These are phyloP conservation scores for Anhinga anhinga DNA, from an alignment of 2,113 vertebrate species.

Conservation along the genomic window DNA sequence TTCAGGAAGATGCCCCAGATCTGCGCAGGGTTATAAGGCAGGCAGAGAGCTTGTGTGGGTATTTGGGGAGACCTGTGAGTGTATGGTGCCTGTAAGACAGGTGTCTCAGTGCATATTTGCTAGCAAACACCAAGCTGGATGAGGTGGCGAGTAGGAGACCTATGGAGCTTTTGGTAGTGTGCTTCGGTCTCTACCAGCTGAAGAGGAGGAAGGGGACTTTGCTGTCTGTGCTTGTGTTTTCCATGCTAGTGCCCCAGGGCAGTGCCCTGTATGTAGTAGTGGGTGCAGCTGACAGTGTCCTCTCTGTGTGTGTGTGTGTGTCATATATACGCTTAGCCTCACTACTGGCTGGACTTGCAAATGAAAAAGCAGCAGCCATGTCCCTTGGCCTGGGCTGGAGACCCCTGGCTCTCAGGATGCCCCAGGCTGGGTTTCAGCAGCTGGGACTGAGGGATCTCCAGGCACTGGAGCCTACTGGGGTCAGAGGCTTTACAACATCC, in stretches of 20 bases:
- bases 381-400: neutral
- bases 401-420: neutral
- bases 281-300: neutral
- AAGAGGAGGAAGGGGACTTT: neutral
- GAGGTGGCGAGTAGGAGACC: neutral
- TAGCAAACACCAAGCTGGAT: neutral
- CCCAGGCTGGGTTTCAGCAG: neutral
- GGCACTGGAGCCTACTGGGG: rapidly evolving
- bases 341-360: neutral
- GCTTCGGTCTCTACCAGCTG: neutral
- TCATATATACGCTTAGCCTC: neutral
- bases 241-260: too few relatives aligned
- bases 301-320: rapidly evolving
- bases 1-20: neutral
- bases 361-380: neutral
- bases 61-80: neutral
- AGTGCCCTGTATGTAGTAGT: neutral
- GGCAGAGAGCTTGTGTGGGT: neutral
- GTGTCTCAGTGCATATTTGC: neutral
- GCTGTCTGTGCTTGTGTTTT: neutral
- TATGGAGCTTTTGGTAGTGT: neutral
- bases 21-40: neutral
- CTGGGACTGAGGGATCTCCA: neutral
- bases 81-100: too few relatives aligned
- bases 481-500: neutral